Percentiles rank a stretch among this genome's conserved stretches.
These are phyloP conservation scores for Hiodon alosoides DNA, from an alignment of 2,113 vertebrate species.

Conservation along the genomic window DNA sequence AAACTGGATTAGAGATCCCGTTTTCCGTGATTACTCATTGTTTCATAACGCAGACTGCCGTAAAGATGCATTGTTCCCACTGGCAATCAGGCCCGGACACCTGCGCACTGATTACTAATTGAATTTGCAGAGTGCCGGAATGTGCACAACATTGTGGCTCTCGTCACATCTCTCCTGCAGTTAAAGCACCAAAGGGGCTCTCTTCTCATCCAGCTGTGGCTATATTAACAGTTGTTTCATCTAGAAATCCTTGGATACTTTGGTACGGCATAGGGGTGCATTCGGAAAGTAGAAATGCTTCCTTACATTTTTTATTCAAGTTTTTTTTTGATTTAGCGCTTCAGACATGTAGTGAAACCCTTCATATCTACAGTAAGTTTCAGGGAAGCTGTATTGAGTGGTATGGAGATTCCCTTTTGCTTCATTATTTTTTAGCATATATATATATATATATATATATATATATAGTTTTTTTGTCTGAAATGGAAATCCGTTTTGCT, in stretches of 20 bases:
- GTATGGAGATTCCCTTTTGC: too few species aligned
- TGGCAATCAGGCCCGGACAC: background rate
- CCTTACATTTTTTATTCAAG: too few species aligned
- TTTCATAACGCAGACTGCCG: background rate
- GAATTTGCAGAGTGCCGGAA: background rate
- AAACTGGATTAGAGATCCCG: background rate
- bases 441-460: too few species aligned
- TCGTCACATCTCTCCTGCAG: background rate
- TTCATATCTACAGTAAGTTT: too few species aligned
- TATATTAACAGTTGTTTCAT: background rate
- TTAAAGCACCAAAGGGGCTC: background rate
- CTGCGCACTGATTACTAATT: background rate
- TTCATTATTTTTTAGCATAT: too few species aligned
- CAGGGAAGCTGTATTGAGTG: too few species aligned
- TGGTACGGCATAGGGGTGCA: background rate
- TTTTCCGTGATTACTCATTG: slow-evolving; percentile 2
- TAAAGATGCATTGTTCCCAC: slow-evolving; percentile 5
- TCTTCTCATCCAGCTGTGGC: background rate
- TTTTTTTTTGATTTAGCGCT: too few species aligned
- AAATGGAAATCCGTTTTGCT: background rate
- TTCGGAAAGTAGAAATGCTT: background rate
- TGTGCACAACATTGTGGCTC: too few species aligned
- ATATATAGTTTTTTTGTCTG: too few species aligned
- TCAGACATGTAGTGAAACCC: too few species aligned
- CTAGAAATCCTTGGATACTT: background rate